Percentiles rank a stretch among this genome's conserved stretches.
phyloP scores from a whole-genome alignment of 1,140 invertebrate species.

The Drosophila sucinea region DNA sequence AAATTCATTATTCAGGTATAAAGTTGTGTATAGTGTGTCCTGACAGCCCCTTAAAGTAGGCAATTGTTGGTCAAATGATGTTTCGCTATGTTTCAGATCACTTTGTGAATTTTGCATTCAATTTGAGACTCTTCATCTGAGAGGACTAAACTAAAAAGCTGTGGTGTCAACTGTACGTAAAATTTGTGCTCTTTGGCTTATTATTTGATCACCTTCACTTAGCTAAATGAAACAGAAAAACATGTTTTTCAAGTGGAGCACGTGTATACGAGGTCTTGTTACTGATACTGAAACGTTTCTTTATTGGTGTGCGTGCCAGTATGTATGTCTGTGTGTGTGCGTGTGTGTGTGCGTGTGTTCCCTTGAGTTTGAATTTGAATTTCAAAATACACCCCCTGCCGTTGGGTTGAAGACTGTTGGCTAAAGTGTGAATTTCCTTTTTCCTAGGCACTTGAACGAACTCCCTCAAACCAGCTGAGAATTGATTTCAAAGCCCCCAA shows the following conservation, averaged over 20 bases:
- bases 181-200: not conserved
- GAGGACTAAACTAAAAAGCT: not conserved
- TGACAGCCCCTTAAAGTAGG: too few relatives aligned
- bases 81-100: too few relatives aligned
- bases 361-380: constrained; percentile 40
- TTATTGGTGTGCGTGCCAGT: constrained; percentile 6
- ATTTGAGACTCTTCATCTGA: too few relatives aligned
- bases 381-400: constrained; percentile 9
- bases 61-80: too few relatives aligned
- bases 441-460: constrained; percentile 12
- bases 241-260: not conserved
- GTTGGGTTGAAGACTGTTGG: constrained; percentile 8
- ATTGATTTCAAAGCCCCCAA: constrained; percentile 9
- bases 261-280: not conserved
- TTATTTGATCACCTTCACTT: constrained; percentile 6
- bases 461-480: not conserved
- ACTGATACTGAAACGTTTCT: constrained; percentile 1
- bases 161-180: not conserved
- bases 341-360: constrained; percentile 37
- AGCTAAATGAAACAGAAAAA: not conserved
- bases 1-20: too few relatives aligned
- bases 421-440: constrained; percentile 12
- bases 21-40: too few relatives aligned
- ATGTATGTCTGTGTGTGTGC: constrained; percentile 8
- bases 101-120: too few relatives aligned